Conservation (phyloP, 2,888 invertebrate species). For the Pollenia angustigena region DNA sequence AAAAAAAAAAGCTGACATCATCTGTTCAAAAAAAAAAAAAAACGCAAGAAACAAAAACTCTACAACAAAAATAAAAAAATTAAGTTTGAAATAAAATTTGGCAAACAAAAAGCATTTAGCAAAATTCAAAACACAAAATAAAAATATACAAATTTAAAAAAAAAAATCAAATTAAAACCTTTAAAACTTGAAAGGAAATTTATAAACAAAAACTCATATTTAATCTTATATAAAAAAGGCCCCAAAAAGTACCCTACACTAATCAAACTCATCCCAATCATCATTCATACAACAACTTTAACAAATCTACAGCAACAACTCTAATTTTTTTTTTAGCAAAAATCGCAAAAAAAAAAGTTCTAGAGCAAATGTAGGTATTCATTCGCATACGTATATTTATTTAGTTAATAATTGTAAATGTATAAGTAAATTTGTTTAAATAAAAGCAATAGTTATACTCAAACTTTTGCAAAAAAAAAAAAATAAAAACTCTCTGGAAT, state of each 20-base stretch:
- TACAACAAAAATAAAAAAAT: constrained; percentile 45
- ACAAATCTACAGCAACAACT: constrained; percentile 35
- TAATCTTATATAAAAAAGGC: background rate
- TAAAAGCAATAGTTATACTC: constrained; percentile 30
- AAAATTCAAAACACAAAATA: background rate
- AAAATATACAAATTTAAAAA: constrained; percentile 1
- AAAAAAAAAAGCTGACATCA: constrained; percentile 71
- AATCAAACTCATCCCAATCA: constrained; percentile 2
- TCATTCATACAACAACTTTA: constrained; percentile 43
- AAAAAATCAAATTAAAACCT: background rate
- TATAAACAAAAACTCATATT: background rate
- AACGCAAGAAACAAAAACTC: constrained; percentile 54
- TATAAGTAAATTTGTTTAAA: constrained; percentile 42
- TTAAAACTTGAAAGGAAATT: background rate
- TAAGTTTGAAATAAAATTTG: constrained; percentile 40
- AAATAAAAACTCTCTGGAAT: constrained; percentile 9
- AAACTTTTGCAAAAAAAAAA: constrained; percentile 7
- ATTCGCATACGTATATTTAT: constrained; percentile 14
- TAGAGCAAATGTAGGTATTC: constrained; percentile 59
- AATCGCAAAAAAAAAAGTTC: constrained; percentile 19
- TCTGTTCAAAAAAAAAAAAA: constrained; percentile 58
- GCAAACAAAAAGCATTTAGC: constrained; percentile 1
- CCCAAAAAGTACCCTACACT: no score
- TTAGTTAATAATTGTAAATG: constrained; percentile 26
- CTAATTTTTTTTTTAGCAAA: constrained; percentile 54